Evolutionary conservation across 2,113 vertebrate genomes (phyloP).

Genomic region (Pollachius pollachius): DNA sequence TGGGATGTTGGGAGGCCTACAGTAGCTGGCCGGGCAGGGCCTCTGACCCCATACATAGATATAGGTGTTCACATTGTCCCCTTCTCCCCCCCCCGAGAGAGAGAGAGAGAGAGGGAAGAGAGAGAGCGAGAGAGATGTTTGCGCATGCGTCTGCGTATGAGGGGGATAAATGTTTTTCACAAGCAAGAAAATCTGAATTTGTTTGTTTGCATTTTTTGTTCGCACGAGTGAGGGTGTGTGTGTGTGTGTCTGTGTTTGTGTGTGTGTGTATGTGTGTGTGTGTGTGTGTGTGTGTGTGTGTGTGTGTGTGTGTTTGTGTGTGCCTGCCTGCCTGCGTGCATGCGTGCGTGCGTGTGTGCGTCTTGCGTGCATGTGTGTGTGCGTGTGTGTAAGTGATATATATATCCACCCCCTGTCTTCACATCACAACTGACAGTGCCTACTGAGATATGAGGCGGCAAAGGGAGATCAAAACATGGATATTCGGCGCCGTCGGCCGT

Average conservation of each 20-base stretch:
- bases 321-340: no score
- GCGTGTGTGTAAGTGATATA: slow-evolving; percentile 41
- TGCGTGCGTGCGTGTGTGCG: slow-evolving; percentile 24
- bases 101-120: background rate
- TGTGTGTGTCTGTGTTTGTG: slow-evolving; percentile 30
- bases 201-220: slow-evolving; percentile 34
- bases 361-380: slow-evolving; percentile 33
- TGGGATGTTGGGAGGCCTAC: slow-evolving; percentile 9
- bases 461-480: slow-evolving; percentile 45
- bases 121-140: background rate
- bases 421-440: slow-evolving; percentile 63
- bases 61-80: no score
- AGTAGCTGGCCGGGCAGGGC: slow-evolving; percentile 15
- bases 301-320: slow-evolving; percentile 20
- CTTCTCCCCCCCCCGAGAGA: no score
- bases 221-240: slow-evolving; percentile 36
- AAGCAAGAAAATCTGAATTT: slow-evolving; percentile 41
- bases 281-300: background rate
- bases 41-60: background rate
- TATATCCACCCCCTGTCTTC: slow-evolving; percentile 56
- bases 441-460: slow-evolving; percentile 48
- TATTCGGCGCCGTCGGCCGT: slow-evolving; percentile 27
- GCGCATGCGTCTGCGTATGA: slow-evolving; percentile 19
- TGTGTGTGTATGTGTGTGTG: slow-evolving; percentile 3
- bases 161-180: slow-evolving; percentile 28